A percentile compares a stretch with the other conserved stretches of the same genome.
Evolutionary conservation across 2,113 vertebrate genomes (phyloP).

Genomic region (Equus quagga): DNA sequence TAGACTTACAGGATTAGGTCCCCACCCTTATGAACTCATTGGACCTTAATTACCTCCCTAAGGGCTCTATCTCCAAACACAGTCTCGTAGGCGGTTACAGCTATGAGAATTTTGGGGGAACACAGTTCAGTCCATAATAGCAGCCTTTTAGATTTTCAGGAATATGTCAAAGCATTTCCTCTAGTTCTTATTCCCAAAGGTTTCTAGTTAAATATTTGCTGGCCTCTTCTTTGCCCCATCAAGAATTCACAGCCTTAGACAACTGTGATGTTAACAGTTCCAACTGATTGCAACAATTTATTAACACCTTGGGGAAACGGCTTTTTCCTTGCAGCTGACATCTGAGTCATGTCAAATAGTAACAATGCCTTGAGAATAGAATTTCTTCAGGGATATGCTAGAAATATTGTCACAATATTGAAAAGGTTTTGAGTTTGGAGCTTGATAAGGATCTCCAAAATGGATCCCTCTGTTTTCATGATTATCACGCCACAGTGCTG

Average conservation of each 20-base stretch:
- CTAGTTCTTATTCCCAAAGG: background rate
- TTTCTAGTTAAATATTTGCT: background rate
- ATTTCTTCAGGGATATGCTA: background rate
- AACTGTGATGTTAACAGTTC: background rate
- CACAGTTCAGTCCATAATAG: background rate
- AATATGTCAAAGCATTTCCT: background rate
- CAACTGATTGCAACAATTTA: background rate
- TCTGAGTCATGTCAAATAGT: background rate
- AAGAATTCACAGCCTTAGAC: background rate
- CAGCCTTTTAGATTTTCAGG: background rate
- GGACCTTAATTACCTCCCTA: background rate
- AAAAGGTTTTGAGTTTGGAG: background rate
- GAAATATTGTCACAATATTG: background rate
- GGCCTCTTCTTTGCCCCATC: background rate
- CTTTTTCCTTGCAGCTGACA: background rate
- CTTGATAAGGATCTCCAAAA: background rate
- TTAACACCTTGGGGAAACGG: background rate
- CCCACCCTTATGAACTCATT: background rate
- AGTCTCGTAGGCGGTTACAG: background rate
- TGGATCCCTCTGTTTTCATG: background rate
- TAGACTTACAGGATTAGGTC: background rate
- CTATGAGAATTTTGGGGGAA: background rate
- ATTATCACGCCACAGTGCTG: accelerated
- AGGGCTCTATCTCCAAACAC: background rate
- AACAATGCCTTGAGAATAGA: too few relatives aligned